These are phyloP conservation scores for Nemopilema nomurai DNA, from an alignment of 30 jellyfish, hydroid and myxozoan genomes.

Conservation along the genomic window DNA sequence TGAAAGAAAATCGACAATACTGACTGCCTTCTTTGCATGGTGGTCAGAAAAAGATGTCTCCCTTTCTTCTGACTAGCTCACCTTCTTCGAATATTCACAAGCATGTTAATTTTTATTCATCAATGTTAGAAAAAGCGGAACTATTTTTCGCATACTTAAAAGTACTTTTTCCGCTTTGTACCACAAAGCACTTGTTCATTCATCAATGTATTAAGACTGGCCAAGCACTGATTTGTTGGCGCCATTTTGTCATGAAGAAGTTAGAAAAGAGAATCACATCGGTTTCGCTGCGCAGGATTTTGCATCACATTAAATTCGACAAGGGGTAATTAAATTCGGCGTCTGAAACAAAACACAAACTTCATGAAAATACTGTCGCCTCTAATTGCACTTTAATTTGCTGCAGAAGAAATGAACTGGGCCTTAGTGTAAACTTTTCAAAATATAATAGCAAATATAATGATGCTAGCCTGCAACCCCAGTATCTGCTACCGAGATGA, in stretches of 20 bases:
- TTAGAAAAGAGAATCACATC: not conserved
- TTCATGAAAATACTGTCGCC: slow-evolving; percentile 2
- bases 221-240: not conserved
- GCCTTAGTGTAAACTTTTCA: not conserved
- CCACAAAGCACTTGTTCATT: no score
- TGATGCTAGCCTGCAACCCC: no score
- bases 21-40: slow-evolving; percentile 1
- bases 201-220: not conserved
- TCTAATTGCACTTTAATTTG: slow-evolving; percentile 5
- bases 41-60: slow-evolving; percentile 12
- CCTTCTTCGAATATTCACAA: not conserved
- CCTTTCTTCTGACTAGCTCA: slow-evolving; percentile 7
- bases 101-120: not conserved
- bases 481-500: no score
- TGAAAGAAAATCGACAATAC: not conserved
- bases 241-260: not conserved
- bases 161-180: no score
- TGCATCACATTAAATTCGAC: slow-evolving; percentile 3
- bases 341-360: slow-evolving; percentile 16
- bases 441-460: no score
- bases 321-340: not conserved
- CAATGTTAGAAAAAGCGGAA: no score
- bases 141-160: no score
- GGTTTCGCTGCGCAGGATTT: slow-evolving; percentile 8
- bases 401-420: slow-evolving; percentile 3